Percentiles rank a stretch among this genome's conserved stretches.
These are phyloP conservation scores for Betta splendens DNA, from an alignment of 2,797 vertebrate species.

Conservation along the genomic window DNA sequence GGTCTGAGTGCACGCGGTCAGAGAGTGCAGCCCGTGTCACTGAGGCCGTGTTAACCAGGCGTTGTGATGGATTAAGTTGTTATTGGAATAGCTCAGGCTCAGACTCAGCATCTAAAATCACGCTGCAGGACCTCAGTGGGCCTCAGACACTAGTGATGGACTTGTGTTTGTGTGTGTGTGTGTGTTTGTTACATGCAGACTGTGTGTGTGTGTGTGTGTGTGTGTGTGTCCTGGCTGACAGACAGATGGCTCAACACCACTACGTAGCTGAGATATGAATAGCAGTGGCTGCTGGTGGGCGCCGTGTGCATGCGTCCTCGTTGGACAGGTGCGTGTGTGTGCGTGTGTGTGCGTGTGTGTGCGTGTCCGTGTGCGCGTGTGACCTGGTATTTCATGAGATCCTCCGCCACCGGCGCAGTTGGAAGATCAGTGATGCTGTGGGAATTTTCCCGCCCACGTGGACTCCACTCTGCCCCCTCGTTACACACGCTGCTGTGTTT, in stretches of 20 bases:
- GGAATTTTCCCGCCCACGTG: conserved; percentile 56
- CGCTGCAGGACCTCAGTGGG: conserved; percentile 23
- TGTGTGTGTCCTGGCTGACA: conserved; percentile 42
- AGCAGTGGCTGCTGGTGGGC: conserved; percentile 54
- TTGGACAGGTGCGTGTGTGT: conserved; percentile 24
- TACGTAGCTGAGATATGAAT: conserved; percentile 62
- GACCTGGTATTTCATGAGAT: conserved; percentile 55
- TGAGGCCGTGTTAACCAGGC: conserved; percentile 30
- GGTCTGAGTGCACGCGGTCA: conserved; percentile 2
- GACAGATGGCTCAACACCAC: conserved; percentile 63
- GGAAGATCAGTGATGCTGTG: conserved; percentile 60
- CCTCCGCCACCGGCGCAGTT: conserved; percentile 37
- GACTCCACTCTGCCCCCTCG: conserved; percentile 34
- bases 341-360: conserved; percentile 27
- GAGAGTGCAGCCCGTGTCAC: conserved; percentile 20
- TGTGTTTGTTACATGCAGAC: conserved; percentile 33
- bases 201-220: conserved; percentile 20
- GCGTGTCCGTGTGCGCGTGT: conserved; percentile 36
- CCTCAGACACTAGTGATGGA: conserved; percentile 42
- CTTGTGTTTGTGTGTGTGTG: conserved; percentile 16
- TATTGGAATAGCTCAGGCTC: conserved; percentile 47
- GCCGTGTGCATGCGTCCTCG: conserved; percentile 38
- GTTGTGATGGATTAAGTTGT: conserved; percentile 52
- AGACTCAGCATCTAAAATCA: conserved; percentile 45
- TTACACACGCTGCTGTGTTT: conserved; percentile 26